Conservation (phyloP, 2,888 invertebrate genomes). For the Xestoiulus laeticollis region DNA sequence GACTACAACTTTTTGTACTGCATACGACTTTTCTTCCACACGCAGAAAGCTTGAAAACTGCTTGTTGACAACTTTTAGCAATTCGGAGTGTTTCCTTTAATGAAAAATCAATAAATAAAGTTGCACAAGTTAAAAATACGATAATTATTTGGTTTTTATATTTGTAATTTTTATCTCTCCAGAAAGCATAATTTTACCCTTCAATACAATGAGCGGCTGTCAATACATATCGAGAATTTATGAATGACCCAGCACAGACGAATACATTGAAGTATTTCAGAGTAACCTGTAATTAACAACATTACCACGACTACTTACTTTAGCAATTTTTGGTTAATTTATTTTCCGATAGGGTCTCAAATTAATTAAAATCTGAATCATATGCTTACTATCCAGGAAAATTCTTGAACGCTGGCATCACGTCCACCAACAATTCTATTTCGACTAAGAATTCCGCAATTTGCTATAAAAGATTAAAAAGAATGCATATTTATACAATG, state of each 20-base stretch:
- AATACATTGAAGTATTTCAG: slow-evolving; percentile 39
- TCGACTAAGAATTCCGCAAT: slow-evolving; percentile 45
- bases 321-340: too few relatives aligned
- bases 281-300: slow-evolving; percentile 27
- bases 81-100: not conserved
- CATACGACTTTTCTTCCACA: not conserved
- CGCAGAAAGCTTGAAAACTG: not conserved
- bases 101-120: not conserved
- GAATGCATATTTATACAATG: too few relatives aligned
- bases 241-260: slow-evolving; percentile 46
- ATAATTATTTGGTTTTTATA: too few relatives aligned
- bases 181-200: not conserved
- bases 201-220: slow-evolving; percentile 50
- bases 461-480: not conserved
- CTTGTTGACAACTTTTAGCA: slow-evolving; percentile 7
- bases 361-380: too few relatives aligned
- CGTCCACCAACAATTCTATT: slow-evolving; percentile 50
- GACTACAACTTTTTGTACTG: slow-evolving; percentile 15
- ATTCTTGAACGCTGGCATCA: slow-evolving; percentile 42
- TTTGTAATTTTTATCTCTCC: not conserved
- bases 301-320: not conserved
- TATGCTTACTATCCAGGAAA: slow-evolving; percentile 51
- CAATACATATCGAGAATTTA: slow-evolving; percentile 38
- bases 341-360: not conserved
- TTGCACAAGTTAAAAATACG: too few relatives aligned